Conservation (phyloP, 2,113 vertebrate species). For the Actinemys pallida region DNA sequence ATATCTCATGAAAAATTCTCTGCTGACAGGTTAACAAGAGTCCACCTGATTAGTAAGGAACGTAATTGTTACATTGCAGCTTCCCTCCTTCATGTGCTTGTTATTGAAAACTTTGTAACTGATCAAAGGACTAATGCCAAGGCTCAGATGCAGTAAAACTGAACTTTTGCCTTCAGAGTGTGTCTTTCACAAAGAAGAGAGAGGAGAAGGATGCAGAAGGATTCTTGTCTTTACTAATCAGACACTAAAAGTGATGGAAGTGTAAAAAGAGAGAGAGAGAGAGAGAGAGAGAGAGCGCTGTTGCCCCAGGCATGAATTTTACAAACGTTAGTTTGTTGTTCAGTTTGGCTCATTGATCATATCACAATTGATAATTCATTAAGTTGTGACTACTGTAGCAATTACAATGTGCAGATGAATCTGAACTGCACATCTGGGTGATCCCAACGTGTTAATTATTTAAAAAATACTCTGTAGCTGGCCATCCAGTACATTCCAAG, state of each 20-base stretch:
- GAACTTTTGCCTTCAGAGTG: slow-evolving; percentile 6
- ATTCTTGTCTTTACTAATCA: slow-evolving; percentile 60
- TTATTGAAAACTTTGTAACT: slow-evolving; percentile 19
- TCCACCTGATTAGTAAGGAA: slow-evolving; percentile 36
- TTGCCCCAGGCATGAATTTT: slow-evolving; percentile 73
- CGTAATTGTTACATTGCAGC: neutral
- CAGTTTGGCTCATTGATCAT: slow-evolving; percentile 76
- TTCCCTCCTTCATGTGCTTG: slow-evolving; percentile 20
- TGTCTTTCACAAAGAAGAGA: neutral
- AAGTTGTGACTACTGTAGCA: slow-evolving; percentile 77
- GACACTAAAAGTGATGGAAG: slow-evolving; percentile 58
- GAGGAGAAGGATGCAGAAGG: neutral
- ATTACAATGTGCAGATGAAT: slow-evolving; percentile 74
- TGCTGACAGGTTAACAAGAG: slow-evolving; percentile 25
- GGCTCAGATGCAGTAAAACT: slow-evolving; percentile 2
- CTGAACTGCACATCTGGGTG: slow-evolving; percentile 72
- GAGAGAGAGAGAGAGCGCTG: slow-evolving; percentile 30
- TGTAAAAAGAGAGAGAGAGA: slow-evolving; percentile 33
- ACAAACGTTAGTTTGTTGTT: slow-evolving; percentile 73
- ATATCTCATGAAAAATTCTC: slow-evolving; percentile 32
- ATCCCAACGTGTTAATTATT: slow-evolving; percentile 72
- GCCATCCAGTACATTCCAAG: slow-evolving; percentile 62
- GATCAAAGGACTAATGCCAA: neutral
- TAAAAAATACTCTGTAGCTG: slow-evolving; percentile 56
- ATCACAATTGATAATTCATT: slow-evolving; percentile 78